Conservation (phyloP, 2,888 invertebrate genomes). For the Orchesella flavescens region DNA sequence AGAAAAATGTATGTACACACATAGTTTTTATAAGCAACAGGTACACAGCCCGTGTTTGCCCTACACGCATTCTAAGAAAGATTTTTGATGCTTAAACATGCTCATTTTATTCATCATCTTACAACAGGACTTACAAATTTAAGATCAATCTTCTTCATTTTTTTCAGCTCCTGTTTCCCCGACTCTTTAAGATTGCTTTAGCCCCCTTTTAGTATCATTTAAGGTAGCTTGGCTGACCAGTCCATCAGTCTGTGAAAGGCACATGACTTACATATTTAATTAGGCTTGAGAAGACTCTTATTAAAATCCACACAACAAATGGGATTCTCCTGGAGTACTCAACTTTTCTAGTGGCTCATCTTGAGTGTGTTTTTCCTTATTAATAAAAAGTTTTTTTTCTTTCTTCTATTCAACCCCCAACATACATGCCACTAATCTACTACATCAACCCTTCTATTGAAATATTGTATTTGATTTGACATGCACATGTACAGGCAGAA, state of each 20-base stretch:
- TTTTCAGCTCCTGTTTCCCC: constrained; percentile 5
- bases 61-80: not conserved
- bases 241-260: constrained; percentile 44
- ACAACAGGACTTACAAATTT: constrained; percentile 26
- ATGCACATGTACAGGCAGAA: not conserved
- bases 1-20: not conserved
- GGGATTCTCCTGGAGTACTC: constrained; percentile 24
- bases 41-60: too few species aligned
- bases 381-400: constrained; percentile 13
- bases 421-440: not conserved
- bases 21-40: too few species aligned
- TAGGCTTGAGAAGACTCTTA: constrained; percentile 40
- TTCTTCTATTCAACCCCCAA: not conserved
- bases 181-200: constrained; percentile 21
- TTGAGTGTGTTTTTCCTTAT: constrained; percentile 20
- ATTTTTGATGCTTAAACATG: constrained; percentile 10
- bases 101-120: constrained; percentile 17
- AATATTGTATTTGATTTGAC: constrained; percentile 27
- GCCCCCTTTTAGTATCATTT: constrained; percentile 30
- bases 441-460: not conserved
- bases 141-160: constrained; percentile 28
- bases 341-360: not conserved
- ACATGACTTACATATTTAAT: constrained; percentile 64
- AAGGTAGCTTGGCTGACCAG: constrained; percentile 29
- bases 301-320: constrained; percentile 48